Conservation (phyloP, 2,797 vertebrate genomes). For the Toxotes lorentzi region DNA sequence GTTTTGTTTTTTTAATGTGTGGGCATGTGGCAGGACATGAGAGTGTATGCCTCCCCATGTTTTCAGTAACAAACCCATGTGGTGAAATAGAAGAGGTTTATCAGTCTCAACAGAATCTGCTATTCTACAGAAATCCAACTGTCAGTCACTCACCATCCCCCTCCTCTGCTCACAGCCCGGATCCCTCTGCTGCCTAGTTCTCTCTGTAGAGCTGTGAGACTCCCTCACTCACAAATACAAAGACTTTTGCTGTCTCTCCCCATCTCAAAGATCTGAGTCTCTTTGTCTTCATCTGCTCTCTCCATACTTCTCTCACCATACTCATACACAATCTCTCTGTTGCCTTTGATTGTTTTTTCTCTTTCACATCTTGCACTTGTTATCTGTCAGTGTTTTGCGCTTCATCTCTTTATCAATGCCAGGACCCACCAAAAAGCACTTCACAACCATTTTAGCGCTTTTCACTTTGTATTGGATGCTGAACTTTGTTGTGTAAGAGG, state of each 20-base stretch:
- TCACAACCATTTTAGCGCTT: conserved; percentile 17
- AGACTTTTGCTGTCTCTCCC: conserved; percentile 33
- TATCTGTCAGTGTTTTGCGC: conserved; percentile 41
- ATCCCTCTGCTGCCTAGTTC: conserved; percentile 28
- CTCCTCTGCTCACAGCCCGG: conserved; percentile 33
- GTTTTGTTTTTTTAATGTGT: conserved; percentile 13
- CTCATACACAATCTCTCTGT: conserved; percentile 34
- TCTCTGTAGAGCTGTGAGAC: conserved; percentile 29
- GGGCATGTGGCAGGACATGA: conserved; percentile 2
- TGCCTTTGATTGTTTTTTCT: conserved; percentile 44
- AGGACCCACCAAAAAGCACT: conserved; percentile 20
- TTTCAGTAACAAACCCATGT: conserved; percentile 4
- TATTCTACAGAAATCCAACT: conserved; percentile 29
- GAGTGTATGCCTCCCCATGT: neutral
- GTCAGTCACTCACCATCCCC: conserved; percentile 56
- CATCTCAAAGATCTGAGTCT: conserved; percentile 47
- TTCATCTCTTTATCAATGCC: conserved; percentile 33
- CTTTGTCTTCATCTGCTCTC: conserved; percentile 39
- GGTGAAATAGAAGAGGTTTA: conserved; percentile 18
- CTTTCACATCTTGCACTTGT: conserved; percentile 43
- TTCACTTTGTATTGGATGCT: conserved; percentile 18
- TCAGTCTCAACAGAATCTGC: conserved; percentile 36
- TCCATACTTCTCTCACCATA: conserved; percentile 34
- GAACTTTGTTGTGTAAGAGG: conserved; percentile 4
- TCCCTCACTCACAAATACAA: conserved; percentile 39